Evolutionary conservation across 37 sponge, comb jelly and placozoan genomes (phyloP).

Genomic region (Geodia barretti): DNA sequence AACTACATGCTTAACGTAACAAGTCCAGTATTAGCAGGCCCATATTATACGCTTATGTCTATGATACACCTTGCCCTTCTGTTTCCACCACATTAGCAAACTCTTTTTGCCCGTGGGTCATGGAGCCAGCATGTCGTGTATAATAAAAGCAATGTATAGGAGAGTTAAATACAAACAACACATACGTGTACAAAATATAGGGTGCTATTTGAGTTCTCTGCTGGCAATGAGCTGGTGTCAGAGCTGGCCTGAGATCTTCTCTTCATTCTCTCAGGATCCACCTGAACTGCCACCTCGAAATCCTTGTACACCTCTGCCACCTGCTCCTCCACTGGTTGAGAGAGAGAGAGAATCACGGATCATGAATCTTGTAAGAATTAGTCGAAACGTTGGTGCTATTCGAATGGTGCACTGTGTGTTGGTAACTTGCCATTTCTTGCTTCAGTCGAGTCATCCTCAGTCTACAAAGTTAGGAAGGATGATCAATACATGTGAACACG

Average conservation of each 20-base stretch:
- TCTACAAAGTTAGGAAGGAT: too few species aligned
- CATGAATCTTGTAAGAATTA: too few species aligned
- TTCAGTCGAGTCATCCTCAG: conserved; percentile 24
- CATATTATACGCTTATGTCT: too few species aligned
- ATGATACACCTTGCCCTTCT: too few species aligned
- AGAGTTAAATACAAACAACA: background rate
- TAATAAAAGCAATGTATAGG: too few species aligned
- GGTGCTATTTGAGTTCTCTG: conserved; percentile 3
- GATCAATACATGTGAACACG: too few species aligned
- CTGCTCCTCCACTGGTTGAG: conserved; percentile 47
- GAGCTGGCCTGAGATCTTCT: background rate
- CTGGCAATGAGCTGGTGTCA: conserved; percentile 11
- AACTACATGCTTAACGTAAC: too few species aligned
- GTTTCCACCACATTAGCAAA: too few species aligned
- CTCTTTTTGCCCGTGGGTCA: too few species aligned
- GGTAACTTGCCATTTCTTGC: background rate
- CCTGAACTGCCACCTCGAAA: conserved; percentile 17
- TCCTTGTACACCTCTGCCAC: conserved; percentile 49
- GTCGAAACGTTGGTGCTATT: too few species aligned
- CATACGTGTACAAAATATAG: background rate
- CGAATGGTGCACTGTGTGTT: too few species aligned
- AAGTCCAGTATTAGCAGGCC: background rate
- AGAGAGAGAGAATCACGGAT: background rate
- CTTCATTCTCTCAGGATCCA: conserved; percentile 39
- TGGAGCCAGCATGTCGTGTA: too few species aligned